Percentiles rank a stretch among this genome's conserved stretches.
phyloP scores from a whole-genome alignment of 2,113 vertebrate species.

The Potamarius usumacintae region DNA sequence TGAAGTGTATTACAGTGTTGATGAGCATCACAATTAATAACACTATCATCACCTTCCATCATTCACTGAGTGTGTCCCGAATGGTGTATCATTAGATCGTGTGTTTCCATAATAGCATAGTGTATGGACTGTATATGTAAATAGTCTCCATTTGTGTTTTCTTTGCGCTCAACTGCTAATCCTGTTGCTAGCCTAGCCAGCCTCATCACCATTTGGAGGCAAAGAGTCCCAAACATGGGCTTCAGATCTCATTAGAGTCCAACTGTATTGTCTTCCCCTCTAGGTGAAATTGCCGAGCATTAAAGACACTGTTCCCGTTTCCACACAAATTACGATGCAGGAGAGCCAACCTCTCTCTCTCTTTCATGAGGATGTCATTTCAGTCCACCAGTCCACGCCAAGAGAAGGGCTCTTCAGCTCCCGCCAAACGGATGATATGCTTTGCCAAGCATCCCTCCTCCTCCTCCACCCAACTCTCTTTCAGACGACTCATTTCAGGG shows the following conservation, averaged over 20 bases:
- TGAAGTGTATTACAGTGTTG: constrained; percentile 15
- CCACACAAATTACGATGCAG: constrained; percentile 52
- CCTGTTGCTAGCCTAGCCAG: constrained; percentile 24
- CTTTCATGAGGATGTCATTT: constrained; percentile 40
- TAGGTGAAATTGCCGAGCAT: constrained; percentile 36
- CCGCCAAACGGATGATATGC: constrained; percentile 12
- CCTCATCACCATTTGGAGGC: constrained; percentile 28
- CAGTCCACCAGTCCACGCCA: constrained; percentile 14
- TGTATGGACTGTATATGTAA: background rate
- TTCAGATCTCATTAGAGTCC: constrained; percentile 48
- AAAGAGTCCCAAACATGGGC: constrained; percentile 23
- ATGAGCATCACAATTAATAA: constrained; percentile 9
- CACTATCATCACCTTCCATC: background rate
- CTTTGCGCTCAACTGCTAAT: constrained; percentile 21
- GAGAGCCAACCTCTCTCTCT: constrained; percentile 26
- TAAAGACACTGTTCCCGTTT: constrained; percentile 50
- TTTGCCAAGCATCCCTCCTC: constrained; percentile 9
- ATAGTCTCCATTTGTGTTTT: background rate
- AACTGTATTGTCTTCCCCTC: constrained; percentile 4
- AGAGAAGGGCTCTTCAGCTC: constrained; percentile 41
- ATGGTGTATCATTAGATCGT: background rate
- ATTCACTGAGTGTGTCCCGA: background rate
- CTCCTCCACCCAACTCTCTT: constrained; percentile 24
- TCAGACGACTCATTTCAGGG: constrained; percentile 47
- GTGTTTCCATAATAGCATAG: background rate